phyloP scores from a whole-genome alignment of 2,113 vertebrate genomes.

The Aspiorhynchus laticeps region DNA sequence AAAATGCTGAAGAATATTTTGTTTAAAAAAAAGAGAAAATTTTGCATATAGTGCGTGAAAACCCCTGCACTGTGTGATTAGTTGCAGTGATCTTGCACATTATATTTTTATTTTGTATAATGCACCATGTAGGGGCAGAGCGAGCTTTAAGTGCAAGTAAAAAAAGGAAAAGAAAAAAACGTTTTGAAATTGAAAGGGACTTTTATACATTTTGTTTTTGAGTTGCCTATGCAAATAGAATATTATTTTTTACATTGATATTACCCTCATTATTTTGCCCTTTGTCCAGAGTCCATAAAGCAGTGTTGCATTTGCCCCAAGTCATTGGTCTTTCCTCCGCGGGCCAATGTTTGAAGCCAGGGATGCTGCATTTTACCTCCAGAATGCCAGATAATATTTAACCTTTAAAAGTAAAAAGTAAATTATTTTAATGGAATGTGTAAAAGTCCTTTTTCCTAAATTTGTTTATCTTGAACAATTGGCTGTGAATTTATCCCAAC shows the following conservation, averaged over 20 bases:
- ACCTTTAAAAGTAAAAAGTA: slow-evolving; percentile 14
- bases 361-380: slow-evolving; percentile 11
- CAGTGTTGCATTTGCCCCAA: slow-evolving; percentile 29
- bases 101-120: slow-evolving; percentile 74
- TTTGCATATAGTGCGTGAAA: slow-evolving; percentile 68
- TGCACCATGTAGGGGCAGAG: slow-evolving; percentile 77
- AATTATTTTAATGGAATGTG: slow-evolving; percentile 53
- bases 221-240: slow-evolving; percentile 48
- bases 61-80: slow-evolving; percentile 78
- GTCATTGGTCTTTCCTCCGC: slow-evolving; percentile 72
- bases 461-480: slow-evolving; percentile 65
- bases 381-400: neutral
- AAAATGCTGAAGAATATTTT: slow-evolving; percentile 83
- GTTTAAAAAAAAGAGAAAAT: slow-evolving; percentile 68
- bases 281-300: slow-evolving; percentile 38
- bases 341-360: slow-evolving; percentile 50
- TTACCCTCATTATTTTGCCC: slow-evolving; percentile 27
- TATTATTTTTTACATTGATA: slow-evolving; percentile 31
- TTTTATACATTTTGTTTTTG: slow-evolving; percentile 52
- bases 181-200: slow-evolving; percentile 61
- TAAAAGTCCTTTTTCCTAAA: slow-evolving; percentile 70
- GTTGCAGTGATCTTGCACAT: slow-evolving; percentile 79
- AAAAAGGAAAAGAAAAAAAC: slow-evolving; percentile 49
- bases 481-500: slow-evolving; percentile 74
- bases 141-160: slow-evolving; percentile 66